Evolutionary conservation across 2,888 invertebrate species (phyloP), one percentile per base, ranked within the genome.

Genomic region (Hylaea fasciaria): DNA sequence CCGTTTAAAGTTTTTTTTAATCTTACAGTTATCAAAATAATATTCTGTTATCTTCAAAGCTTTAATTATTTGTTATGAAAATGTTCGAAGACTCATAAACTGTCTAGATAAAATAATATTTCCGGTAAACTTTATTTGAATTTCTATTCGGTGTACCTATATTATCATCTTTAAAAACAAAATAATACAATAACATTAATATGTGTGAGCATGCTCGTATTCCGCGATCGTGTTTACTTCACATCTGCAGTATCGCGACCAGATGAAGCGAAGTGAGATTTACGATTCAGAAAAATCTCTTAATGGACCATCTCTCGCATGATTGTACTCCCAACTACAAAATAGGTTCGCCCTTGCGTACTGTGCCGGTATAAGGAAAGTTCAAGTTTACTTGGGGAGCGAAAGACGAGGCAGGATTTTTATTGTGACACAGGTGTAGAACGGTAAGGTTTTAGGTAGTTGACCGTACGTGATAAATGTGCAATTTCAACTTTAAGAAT

Each of bases 201-300:
- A 32, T 32, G 32, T 32, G 3, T 32, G 32, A 32, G 32, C 32
- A 32, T 10, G 72, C 72, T 73, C 71, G 74, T 72, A 76, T 74
- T 74, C 68, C 66, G 66, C 70, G 68, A 70, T 71, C 71, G 78
- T 85, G 83, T 86, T 87, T 86, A 86, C 87, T 83, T 80, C 82
- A 83, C 88, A 89, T 87, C 86, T 83, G 76, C 76, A 78, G 84
- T 89, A 89, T 91, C 89, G 87, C 80, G 72, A 77, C 81, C 83
- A 87, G 89, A 88, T 89, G 90, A 87, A 80, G 86, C 86, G 88
- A 91, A 91, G 86, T 87, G 88, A 90, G 91, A 92, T 92, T 91
- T 92, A 92, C 91, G 89, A 84, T 83, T 84, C 86, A 89, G 91
- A 90, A 90, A 89, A 89, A 91, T 91, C 87, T 90, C 87, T 88